Base-by-base conservation (phyloP, 2,888 invertebrate genomes). In the Eupeodes latifasciatus region DNA sequence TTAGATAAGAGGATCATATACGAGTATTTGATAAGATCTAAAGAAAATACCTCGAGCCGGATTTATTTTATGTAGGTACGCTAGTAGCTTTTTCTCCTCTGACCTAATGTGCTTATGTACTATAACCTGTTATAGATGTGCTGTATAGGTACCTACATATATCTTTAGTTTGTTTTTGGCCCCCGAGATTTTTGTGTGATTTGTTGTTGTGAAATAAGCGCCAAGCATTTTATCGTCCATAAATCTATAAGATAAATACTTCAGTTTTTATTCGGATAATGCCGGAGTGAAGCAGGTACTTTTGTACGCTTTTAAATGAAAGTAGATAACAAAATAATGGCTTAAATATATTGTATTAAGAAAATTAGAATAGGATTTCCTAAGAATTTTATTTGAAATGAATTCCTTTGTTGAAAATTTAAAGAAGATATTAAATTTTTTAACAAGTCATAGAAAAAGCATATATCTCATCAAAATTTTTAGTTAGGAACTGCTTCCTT, bases 1-100 rank as follows among this genome's bases (percentile, higher is more conserved):
- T n/a, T 44, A 79, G 82, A 86, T 86, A 86, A 86, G 82, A 86
- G 86, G 86, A 82, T 79, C 86, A 75, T 86, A 75, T 9, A 27
- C 9, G 78, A 79, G 27, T 27, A 27, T 27, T 27, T 86, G 86
- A 86, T 86, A 86, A 86, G 79, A 64, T 40, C 44, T 34, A 27
- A n/a, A 40, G 40, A 67, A 69, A 71, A 78, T 72, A 83, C 71
- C 69, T 75, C 34, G 64, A 71, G 79, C 86, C 64, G 78, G 86
- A 86, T 86, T 82, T 55, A 14, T 34, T 74, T 16, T 27, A 27
- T 27, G 2, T 27, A 27, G 1, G 2, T 12, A 49, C 64, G 53
- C 71, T 81, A 44, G 72, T 85, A 59, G 80, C 62, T 7, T 69
- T 47, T 27, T 47, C 61, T 64, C n/a, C 36, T 82, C 3, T 16